Conservation (phyloP, 2,888 invertebrate species). For the Spicauda simplicius region DNA sequence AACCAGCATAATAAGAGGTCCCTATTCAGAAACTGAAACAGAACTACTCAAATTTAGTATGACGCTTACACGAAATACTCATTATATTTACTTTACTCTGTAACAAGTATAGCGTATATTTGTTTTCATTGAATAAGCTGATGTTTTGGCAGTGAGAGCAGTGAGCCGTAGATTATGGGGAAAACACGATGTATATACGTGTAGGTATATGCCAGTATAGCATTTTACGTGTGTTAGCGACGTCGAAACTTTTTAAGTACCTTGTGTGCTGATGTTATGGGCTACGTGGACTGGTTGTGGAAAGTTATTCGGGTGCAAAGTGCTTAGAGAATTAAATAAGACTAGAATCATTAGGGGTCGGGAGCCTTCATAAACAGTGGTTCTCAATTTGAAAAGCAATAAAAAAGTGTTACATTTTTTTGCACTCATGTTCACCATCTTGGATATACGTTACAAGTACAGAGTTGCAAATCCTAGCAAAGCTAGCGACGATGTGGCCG, state of each 20-base stretch:
- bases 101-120: neutral
- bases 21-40: slow-evolving; percentile 1
- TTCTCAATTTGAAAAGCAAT: neutral
- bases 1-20: neutral
- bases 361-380: slow-evolving; percentile 4
- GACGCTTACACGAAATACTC: neutral
- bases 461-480: too few species aligned
- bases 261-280: slow-evolving; percentile 24
- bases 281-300: slow-evolving; percentile 21
- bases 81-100: neutral
- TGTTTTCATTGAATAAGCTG: slow-evolving; percentile 7
- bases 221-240: slow-evolving; percentile 19
- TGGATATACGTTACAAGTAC: too few species aligned
- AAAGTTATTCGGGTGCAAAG: slow-evolving; percentile 25
- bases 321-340: slow-evolving; percentile 27
- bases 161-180: slow-evolving; percentile 12
- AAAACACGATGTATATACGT: neutral
- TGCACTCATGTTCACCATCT: too few species aligned
- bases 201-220: slow-evolving; percentile 2
- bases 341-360: slow-evolving; percentile 11
- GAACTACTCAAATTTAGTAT: slow-evolving; percentile 1
- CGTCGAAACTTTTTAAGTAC: slow-evolving; percentile 34
- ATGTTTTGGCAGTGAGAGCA: slow-evolving; percentile 7
- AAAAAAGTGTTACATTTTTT: too few species aligned
- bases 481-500: too few species aligned